phyloP scores from a whole-genome alignment of 2,113 vertebrate genomes.

The Epinephelus moara region DNA sequence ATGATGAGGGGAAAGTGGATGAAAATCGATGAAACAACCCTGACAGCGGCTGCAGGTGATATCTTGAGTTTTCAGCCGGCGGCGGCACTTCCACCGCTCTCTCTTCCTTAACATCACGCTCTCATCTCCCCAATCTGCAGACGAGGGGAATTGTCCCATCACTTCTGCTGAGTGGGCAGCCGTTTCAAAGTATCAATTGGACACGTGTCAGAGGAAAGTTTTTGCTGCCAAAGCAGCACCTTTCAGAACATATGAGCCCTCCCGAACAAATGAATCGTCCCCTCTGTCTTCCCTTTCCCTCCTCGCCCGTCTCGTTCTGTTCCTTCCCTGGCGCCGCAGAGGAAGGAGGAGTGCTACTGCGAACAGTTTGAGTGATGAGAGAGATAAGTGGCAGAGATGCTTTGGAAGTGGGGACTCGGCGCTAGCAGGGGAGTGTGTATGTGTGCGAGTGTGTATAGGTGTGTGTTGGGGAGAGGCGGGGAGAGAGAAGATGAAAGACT shows the following conservation, averaged over 20 bases:
- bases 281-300: constrained; percentile 59
- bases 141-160: constrained; percentile 69
- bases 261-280: constrained; percentile 68
- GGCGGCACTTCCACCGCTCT: constrained; percentile 36
- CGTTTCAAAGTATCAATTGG: constrained; percentile 74
- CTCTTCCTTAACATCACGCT: constrained; percentile 49
- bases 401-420: constrained; percentile 72
- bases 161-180: constrained; percentile 79
- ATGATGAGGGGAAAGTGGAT: constrained; percentile 53
- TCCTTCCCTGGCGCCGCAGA: constrained; percentile 48
- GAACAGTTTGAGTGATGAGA: constrained; percentile 80
- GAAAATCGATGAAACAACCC: constrained; percentile 60
- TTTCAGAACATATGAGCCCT: constrained; percentile 73
- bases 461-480: constrained; percentile 31
- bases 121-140: constrained; percentile 69
- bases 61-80: constrained; percentile 47
- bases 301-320: constrained; percentile 47
- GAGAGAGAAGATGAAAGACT: constrained; percentile 46
- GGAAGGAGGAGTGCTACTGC: constrained; percentile 61
- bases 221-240: constrained; percentile 78
- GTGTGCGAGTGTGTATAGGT: constrained; percentile 24
- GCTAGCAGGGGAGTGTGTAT: constrained; percentile 44
- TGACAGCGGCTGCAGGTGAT: constrained; percentile 54
- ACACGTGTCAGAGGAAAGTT: constrained; percentile 71
- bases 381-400: constrained; percentile 81